Evolutionary conservation across 2,113 vertebrate genomes (phyloP), one percentile per base, ranked within the genome.

Genomic region (Amia ocellicauda): DNA sequence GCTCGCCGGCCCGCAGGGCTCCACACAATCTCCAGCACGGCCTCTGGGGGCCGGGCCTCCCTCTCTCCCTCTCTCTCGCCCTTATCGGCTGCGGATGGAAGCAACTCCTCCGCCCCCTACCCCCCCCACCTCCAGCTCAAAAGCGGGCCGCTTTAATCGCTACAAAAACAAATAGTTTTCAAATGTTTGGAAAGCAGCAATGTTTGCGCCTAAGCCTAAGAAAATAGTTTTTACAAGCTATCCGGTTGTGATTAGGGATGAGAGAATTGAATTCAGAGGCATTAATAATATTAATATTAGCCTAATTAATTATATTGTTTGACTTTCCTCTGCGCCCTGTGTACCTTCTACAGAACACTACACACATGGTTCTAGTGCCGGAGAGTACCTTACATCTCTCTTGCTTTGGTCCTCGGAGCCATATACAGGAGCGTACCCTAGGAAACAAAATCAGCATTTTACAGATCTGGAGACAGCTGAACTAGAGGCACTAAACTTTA

Each of bases 231-330:
- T 90, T 86, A 90, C 88, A 90, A 89, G 87, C 85, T 88, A 90
- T 88, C 85, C 83, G 74, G 84, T 81, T 86, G 87, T 89, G 88
- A 90, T 90, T 90, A 90, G 84, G 85, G 82, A 69, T 71, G 80
- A 70, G 85, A 85, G 86, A 90, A 89, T 90, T 87, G 83, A 89
- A 88, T 89, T 86, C 83, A 80, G 81, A 87, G 84, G 83, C 85
- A 86, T 85, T 86, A 86, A 87, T 89, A 88, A 88, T 89, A 89
- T 90, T 89, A 88, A 90, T 90, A 90, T 90, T 89, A 89, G 85
- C 80, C 86, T 89, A 90, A 89, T 90, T 90, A 89, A 90, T 89
- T 84, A 85, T 78, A 76, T 78, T 90, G 88, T 90, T 90, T 90
- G 87, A 88, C 85, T 87, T 89, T 76, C 77, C 70, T 68, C 75